phyloP scores from a whole-genome alignment of 2,113 vertebrate genomes.

The Chaetops frenatus region DNA sequence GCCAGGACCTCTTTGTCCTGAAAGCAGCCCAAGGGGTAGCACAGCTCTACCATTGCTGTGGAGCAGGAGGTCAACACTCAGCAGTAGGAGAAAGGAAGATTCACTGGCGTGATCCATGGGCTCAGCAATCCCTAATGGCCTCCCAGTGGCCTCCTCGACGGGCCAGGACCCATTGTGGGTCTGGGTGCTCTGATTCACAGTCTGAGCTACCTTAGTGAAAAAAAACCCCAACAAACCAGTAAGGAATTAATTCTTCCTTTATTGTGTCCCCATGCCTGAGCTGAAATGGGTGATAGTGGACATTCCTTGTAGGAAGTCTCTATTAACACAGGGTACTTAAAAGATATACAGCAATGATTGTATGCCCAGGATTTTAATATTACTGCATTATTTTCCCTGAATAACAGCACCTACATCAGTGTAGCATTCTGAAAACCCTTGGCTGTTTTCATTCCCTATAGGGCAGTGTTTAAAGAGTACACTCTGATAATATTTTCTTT shows the following conservation, averaged over 20 bases:
- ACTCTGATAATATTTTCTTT: not conserved
- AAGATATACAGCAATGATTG: not conserved
- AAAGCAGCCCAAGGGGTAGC: not conserved
- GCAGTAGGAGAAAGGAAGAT: not conserved
- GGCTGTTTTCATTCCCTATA: not conserved
- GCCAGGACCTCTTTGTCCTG: not conserved
- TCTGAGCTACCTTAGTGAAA: not conserved
- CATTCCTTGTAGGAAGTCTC: not conserved
- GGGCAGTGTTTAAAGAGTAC: not conserved
- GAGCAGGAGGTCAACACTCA: not conserved
- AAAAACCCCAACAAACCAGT: not conserved
- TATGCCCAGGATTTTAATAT: not conserved
- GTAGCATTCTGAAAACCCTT: not conserved
- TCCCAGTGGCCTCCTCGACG: not conserved
- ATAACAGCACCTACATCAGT: not conserved
- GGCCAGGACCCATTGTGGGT: not conserved
- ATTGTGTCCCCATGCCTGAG: not conserved
- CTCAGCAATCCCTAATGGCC: not conserved
- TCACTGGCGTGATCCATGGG: accelerated
- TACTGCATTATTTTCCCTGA: not conserved
- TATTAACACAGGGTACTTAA: not conserved
- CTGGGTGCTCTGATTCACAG: not conserved
- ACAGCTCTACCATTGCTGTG: not conserved
- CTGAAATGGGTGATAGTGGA: not conserved
- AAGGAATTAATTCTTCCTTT: not conserved